Percentiles rank a stretch among this genome's conserved stretches.
Conservation (phyloP, 2,797 vertebrate genomes). For the Hippopotamyrus pictus region DNA sequence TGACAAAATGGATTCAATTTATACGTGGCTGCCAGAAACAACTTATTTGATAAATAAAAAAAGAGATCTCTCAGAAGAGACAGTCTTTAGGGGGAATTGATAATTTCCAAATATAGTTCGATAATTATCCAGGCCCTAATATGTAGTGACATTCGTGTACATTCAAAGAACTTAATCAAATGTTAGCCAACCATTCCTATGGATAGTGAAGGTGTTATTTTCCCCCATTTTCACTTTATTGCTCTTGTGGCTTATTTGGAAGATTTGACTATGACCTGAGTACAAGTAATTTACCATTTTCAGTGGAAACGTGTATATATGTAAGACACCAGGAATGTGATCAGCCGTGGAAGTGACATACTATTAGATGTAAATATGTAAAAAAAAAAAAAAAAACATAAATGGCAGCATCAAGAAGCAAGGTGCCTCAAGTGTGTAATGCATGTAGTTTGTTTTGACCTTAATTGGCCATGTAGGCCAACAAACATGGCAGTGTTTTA, state of each 20-base stretch:
- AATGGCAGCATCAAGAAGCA: conserved; percentile 16
- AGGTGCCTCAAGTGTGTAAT: conserved; percentile 16
- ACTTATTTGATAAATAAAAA: not conserved
- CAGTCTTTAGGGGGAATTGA: not conserved
- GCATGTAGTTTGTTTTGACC: conserved; percentile 17
- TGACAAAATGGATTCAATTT: not conserved
- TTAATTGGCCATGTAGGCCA: not conserved
- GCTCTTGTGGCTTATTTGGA: not conserved
- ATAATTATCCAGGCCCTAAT: not conserved
- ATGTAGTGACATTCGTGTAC: not conserved
- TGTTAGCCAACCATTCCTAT: not conserved
- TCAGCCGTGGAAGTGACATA: not conserved
- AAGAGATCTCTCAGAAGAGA: not conserved
- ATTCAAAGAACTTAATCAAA: conserved; percentile 2
- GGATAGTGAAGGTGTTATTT: not conserved
- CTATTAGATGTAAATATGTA: conserved; percentile 16
- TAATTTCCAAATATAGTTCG: not conserved
- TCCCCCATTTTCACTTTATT: not conserved
- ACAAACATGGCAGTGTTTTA: not conserved
- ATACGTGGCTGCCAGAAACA: not conserved
- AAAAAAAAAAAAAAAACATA: not conserved
- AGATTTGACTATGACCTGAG: not conserved
- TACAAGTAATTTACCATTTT: not conserved
- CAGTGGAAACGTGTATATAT: not conserved
- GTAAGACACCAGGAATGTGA: not conserved